Percentiles rank a stretch among this genome's conserved stretches.
Evolutionary conservation across 2,797 vertebrate species (phyloP).

Genomic region (Decapterus maruadsi): DNA sequence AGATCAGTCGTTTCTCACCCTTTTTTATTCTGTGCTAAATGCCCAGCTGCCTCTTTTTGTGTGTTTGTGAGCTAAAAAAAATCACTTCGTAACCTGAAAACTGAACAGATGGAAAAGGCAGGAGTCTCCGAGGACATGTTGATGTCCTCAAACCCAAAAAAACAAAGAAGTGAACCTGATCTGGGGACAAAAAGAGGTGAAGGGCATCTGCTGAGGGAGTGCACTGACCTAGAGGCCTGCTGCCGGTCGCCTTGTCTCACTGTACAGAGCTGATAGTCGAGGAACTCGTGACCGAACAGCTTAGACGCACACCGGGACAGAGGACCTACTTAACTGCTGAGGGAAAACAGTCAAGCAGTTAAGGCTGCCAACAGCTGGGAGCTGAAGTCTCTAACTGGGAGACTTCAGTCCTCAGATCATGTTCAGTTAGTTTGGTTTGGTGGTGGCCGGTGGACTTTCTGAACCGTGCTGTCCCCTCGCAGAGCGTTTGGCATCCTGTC

Average conservation of each 20-base stretch:
- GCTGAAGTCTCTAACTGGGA: not conserved
- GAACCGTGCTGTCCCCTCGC: slow-evolving; percentile 35
- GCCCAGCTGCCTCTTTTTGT: not conserved
- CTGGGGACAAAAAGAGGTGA: slow-evolving; percentile 49
- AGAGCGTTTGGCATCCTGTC: slow-evolving; percentile 69
- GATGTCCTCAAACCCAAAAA: not conserved
- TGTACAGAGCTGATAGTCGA: slow-evolving; percentile 31
- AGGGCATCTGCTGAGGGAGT: slow-evolving; percentile 55
- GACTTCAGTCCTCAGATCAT: not conserved
- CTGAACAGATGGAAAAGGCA: not conserved
- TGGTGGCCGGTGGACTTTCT: not conserved
- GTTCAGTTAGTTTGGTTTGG: not conserved
- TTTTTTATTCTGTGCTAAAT: slow-evolving; percentile 8
- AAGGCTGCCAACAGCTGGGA: slow-evolving; percentile 8
- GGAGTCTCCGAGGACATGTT: no score
- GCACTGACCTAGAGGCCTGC: slow-evolving; percentile 35
- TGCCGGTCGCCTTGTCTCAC: slow-evolving; percentile 33
- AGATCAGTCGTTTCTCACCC: not conserved
- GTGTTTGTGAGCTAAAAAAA: not conserved
- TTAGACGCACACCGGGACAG: slow-evolving; percentile 36
- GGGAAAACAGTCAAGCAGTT: slow-evolving; percentile 3
- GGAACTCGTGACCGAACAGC: slow-evolving; percentile 54
- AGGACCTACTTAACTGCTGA: slow-evolving; percentile 38
- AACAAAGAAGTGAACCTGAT: slow-evolving; percentile 3
- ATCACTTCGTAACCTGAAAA: not conserved